These are phyloP conservation scores for Trichonephila inaurata DNA, from an alignment of 1,140 invertebrate species.

Conservation along the genomic window DNA sequence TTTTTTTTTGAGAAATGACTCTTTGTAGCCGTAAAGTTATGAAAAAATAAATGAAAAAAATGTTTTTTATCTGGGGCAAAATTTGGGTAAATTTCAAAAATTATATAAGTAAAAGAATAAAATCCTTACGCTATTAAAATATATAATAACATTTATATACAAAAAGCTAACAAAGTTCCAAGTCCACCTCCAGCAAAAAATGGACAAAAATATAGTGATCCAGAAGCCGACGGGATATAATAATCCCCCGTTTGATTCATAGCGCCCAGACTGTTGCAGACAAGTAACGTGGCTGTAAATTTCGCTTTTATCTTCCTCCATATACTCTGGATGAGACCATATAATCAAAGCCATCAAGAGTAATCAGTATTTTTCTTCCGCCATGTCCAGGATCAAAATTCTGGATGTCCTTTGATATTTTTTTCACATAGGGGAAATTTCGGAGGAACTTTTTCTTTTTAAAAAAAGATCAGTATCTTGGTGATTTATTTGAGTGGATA, in stretches of 20 bases:
- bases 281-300: neutral
- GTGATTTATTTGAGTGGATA: neutral
- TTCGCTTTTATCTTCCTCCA: neutral
- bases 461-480: neutral
- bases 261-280: neutral
- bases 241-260: neutral
- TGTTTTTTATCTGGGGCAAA: too few species aligned
- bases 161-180: too few species aligned
- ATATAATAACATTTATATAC: too few species aligned
- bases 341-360: neutral
- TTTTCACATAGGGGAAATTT: conserved; percentile 32
- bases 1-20: too few species aligned
- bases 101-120: too few species aligned
- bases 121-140: too few species aligned
- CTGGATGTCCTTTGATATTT: neutral
- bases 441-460: neutral
- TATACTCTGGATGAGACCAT: neutral
- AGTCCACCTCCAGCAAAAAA: too few species aligned
- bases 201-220: neutral
- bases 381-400: too few species aligned
- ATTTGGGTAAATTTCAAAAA: too few species aligned
- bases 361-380: neutral
- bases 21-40: too few species aligned
- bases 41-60: too few species aligned
- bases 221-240: neutral